Evolutionary conservation across 1,140 invertebrate genomes (phyloP), one percentile per base, ranked within the genome.

Genomic region (Drosophila arizonae): DNA sequence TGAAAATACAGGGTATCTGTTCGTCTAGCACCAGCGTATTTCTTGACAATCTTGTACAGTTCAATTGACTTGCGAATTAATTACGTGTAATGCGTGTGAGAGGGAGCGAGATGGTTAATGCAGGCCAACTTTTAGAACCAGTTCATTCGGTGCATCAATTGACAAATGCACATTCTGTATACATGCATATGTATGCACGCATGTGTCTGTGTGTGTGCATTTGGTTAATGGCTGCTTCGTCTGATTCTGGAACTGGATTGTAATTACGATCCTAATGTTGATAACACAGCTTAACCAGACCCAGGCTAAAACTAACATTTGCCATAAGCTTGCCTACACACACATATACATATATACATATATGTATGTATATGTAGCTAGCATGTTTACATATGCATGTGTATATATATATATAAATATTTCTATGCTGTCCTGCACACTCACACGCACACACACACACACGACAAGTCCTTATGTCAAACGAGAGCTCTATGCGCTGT

Each of bases 101-200:
- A 55, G 24, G 17, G 5, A 15, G 13, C 1, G 46, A 33, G 48
- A 52, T 8, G n/a, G 10, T 11, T 9, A 36, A 30, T 43, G 30
- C 46, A 72, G 48, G 9, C 30, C 48, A 73, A 64, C 54, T 69
- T 63, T 67, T 36, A 68, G 52, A 80, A 80, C 77, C 72, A 80
- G 72, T 80, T 80, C 54, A 50, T 58, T 28, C 5, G 43, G 48
- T 68, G 36, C 62, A 52, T 52, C 66, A 58, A 56, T 50, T 70
- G 51, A 70, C 50, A 64, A 43, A 43, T 58, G 62, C 61, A 71
- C 66, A 50, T 71, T 56, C 58, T 21, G 26, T 46, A 9, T 46
- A 10, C 30, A 4, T 46, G 6, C 6, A 6, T 39, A 24, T 48
- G 30, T 43, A 41, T 63, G 17, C 51, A 36, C 36, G 36, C 46